A percentile compares a stretch with the other conserved stretches of the same genome.
phyloP scores from a whole-genome alignment of 2,113 vertebrate genomes.

The Asarcornis scutulata region DNA sequence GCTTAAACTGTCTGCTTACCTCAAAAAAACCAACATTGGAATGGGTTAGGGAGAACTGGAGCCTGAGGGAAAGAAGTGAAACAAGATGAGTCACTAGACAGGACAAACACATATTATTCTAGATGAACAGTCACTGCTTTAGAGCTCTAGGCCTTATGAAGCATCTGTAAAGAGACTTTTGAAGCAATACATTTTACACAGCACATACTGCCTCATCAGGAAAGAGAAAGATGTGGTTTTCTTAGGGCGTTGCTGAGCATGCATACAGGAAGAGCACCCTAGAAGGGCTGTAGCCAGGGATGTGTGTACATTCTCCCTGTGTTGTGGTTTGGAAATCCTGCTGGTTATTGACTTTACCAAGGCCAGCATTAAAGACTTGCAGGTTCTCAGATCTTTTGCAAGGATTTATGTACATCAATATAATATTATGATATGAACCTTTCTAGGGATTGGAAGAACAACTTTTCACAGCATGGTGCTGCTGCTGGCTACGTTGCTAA shows the following conservation, averaged over 20 bases:
- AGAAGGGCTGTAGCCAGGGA: not conserved
- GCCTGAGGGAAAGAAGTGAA: slow-evolving; percentile 61
- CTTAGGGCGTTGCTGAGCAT: not conserved
- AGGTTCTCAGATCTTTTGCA: not conserved
- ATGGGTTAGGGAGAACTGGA: slow-evolving; percentile 67
- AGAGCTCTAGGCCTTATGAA: not conserved
- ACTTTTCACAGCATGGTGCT: not conserved
- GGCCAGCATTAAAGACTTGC: not conserved
- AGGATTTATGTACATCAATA: not conserved
- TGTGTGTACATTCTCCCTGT: not conserved
- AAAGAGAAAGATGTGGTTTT: not conserved
- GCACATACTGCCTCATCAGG: not conserved
- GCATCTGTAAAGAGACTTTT: not conserved
- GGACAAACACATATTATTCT: not conserved
- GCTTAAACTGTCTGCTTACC: slow-evolving; percentile 47
- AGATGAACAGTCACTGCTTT: not conserved
- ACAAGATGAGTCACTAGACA: not conserved
- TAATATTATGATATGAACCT: not conserved
- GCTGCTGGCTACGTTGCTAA: not conserved
- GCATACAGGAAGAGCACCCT: not conserved
- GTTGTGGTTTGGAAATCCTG: not conserved
- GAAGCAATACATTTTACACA: not conserved
- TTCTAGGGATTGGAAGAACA: not conserved
- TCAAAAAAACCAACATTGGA: slow-evolving; percentile 68
- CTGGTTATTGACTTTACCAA: not conserved